Percentiles rank a stretch among this genome's conserved stretches.
phyloP scores from a whole-genome alignment of 2,888 invertebrate species.

The Spisula subtruncata region DNA sequence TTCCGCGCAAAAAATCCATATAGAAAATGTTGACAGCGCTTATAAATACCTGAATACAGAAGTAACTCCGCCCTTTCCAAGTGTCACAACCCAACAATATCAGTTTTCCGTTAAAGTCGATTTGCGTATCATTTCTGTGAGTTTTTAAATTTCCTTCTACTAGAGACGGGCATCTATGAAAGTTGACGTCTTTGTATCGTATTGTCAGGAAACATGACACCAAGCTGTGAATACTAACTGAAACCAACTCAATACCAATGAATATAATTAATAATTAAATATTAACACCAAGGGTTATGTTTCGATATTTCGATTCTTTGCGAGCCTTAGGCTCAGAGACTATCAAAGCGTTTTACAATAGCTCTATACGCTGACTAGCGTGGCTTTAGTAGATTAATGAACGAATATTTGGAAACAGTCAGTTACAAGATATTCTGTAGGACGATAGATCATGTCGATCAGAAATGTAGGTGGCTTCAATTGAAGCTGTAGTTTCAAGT shows the following conservation, averaged over 20 bases:
- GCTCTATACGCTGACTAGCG: not conserved
- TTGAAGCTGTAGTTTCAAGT: too few species aligned
- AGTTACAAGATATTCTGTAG: not conserved
- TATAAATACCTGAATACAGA: not conserved
- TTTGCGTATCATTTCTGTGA: not conserved
- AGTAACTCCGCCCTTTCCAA: constrained; percentile 11
- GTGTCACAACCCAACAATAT: constrained; percentile 11
- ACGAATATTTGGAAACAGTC: not conserved
- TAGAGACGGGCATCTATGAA: not conserved
- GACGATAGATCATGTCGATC: too few species aligned
- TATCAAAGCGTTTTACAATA: not conserved
- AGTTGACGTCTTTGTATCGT: not conserved
- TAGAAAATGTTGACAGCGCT: not conserved
- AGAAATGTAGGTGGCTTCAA: too few species aligned
- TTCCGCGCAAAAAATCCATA: constrained; percentile 16
- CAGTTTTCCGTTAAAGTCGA: constrained; percentile 14
- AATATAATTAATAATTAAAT: not conserved
- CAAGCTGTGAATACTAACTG: not conserved
- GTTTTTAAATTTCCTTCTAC: not conserved
- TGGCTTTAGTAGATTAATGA: not conserved
- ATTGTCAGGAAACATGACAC: not conserved
- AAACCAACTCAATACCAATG: not conserved
- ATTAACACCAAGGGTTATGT: not conserved
- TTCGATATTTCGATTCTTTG: not conserved
- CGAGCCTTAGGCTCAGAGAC: not conserved